phyloP scores from a whole-genome alignment of 2,888 invertebrate genomes.

The Synergus japonicus region DNA sequence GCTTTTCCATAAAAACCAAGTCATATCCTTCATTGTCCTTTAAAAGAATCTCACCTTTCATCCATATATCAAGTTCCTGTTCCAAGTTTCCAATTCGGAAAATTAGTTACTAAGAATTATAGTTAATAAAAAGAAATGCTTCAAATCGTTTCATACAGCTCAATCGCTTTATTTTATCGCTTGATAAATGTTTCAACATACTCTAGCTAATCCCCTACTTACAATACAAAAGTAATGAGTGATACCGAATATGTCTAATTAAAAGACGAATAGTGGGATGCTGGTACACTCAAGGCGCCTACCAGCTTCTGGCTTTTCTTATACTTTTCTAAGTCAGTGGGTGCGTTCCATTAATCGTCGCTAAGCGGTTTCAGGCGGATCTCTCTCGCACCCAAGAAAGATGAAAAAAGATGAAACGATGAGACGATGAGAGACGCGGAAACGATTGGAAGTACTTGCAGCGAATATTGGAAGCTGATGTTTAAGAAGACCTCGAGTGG shows the following conservation, averaged over 20 bases:
- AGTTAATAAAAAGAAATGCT: not conserved
- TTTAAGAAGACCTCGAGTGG: slow-evolving; percentile 22
- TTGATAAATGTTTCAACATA: not conserved
- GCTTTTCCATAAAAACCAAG: slow-evolving; percentile 19
- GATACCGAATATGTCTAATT: not conserved
- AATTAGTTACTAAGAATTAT: slow-evolving; percentile 1
- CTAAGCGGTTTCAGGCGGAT: not conserved
- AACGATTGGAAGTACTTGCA: slow-evolving; percentile 19
- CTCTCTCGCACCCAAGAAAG: not conserved
- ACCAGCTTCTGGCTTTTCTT: slow-evolving; percentile 25
- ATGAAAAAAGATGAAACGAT: not conserved
- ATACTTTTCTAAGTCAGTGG: slow-evolving; percentile 6
- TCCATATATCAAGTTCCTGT: slow-evolving; percentile 28
- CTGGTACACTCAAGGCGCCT: not conserved
- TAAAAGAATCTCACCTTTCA: slow-evolving; percentile 8
- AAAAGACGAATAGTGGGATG: slow-evolving; percentile 34
- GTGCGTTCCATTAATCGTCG: slow-evolving; percentile 17
- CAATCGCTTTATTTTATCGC: not conserved
- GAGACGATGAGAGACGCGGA: slow-evolving; percentile 9
- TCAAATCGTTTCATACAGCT: not conserved
- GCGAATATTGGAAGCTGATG: slow-evolving; percentile 25
- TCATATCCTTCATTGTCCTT: slow-evolving; percentile 4
- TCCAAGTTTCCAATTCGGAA: slow-evolving; percentile 7
- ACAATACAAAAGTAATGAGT: not conserved
- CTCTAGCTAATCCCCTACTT: not conserved